phyloP scores from a whole-genome alignment of 2,888 invertebrate species.

The Habroteleia sp. region DNA sequence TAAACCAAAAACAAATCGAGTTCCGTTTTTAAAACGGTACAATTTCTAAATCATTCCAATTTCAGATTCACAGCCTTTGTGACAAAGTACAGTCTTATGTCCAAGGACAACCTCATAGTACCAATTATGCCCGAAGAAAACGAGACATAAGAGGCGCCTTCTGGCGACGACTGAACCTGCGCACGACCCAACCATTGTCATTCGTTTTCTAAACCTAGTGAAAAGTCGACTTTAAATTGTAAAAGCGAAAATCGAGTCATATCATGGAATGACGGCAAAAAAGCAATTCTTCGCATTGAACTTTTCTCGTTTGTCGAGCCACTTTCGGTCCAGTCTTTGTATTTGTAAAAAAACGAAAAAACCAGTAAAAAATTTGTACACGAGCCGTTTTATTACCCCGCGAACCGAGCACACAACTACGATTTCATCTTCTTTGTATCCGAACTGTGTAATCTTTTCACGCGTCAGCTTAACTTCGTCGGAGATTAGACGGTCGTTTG shows the following conservation, averaged over 20 bases:
- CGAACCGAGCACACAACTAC: too few species aligned
- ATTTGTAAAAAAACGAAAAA: too few species aligned
- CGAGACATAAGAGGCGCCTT: slow-evolving; percentile 30
- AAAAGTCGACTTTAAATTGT: slow-evolving; percentile 9
- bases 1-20: neutral
- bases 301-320: slow-evolving; percentile 6
- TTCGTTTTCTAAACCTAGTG: slow-evolving; percentile 30
- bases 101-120: slow-evolving; percentile 98
- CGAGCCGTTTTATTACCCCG: slow-evolving; percentile 5
- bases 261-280: neutral
- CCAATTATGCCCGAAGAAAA: slow-evolving; percentile 86
- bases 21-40: neutral
- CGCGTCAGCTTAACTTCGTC: neutral
- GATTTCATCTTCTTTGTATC: too few species aligned
- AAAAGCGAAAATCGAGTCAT: too few species aligned
- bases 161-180: slow-evolving; percentile 29
- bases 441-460: too few species aligned
- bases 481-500: neutral
- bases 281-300: too few species aligned
- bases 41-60: neutral
- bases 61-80: slow-evolving; percentile 96
- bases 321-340: slow-evolving; percentile 1
- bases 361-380: neutral
- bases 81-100: slow-evolving; percentile 98
- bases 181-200: slow-evolving; percentile 1